Evolutionary conservation across 2,113 vertebrate species (phyloP).

Genomic region (Sebastes fasciatus): DNA sequence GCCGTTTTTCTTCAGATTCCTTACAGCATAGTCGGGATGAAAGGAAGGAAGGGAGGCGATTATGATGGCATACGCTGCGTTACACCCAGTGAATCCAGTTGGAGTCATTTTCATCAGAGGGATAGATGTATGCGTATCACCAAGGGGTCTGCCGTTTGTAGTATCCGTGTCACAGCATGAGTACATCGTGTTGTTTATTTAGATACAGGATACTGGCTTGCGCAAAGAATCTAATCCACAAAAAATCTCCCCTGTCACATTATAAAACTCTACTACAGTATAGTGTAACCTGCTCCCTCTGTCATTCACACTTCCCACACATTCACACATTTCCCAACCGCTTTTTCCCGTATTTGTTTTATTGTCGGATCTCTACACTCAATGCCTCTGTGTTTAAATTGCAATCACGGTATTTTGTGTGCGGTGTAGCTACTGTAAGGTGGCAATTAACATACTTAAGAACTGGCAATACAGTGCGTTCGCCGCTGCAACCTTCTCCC

Average conservation of each 20-base stretch:
- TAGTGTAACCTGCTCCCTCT: background rate
- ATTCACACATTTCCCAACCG: background rate
- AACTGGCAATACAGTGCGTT: conserved; percentile 22
- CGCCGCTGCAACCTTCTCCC: conserved; percentile 28
- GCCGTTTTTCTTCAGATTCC: conserved; percentile 12
- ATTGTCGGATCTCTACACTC: background rate
- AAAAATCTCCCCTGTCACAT: background rate
- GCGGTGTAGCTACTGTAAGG: background rate
- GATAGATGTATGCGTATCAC: conserved; percentile 20
- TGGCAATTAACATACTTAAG: conserved; percentile 46
- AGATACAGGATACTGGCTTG: background rate
- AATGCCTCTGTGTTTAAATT: background rate
- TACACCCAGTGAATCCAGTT: conserved; percentile 11
- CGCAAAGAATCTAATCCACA: background rate
- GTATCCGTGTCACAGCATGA: background rate
- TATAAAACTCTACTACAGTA: background rate
- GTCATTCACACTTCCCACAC: conserved; percentile 15
- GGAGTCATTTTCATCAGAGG: background rate
- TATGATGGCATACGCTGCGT: conserved; percentile 10
- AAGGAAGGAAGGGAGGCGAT: conserved; percentile 7
- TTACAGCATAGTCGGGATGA: background rate
- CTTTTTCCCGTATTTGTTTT: conserved; percentile 10
- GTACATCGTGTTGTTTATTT: background rate
- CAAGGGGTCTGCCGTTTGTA: background rate
- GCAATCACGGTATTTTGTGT: conserved; percentile 1